A percentile compares a stretch with the other conserved stretches of the same genome.
Conservation (phyloP, 1,140 invertebrate genomes). For the Pogonomyrmex barbatus region DNA sequence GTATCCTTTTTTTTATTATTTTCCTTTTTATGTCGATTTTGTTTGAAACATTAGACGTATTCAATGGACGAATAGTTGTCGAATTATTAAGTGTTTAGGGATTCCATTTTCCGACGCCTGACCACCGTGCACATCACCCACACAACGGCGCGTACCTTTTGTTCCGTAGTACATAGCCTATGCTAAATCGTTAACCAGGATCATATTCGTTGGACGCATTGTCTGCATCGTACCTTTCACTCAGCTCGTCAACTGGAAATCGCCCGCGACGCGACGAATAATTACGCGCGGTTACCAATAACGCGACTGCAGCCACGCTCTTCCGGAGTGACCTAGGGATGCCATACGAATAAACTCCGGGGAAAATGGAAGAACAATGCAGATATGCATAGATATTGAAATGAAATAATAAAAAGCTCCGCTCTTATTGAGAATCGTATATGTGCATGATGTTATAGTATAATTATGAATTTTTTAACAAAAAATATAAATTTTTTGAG, state of each 20-base stretch:
- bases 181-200: conserved; percentile 80
- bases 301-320: conserved; percentile 23
- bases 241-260: conserved; percentile 78
- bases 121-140: background rate
- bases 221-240: conserved; percentile 74
- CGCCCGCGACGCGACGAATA: conserved; percentile 76
- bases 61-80: background rate
- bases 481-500: background rate
- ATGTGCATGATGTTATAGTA: background rate
- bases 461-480: background rate
- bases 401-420: background rate
- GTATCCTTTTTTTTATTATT: background rate
- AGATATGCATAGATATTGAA: background rate
- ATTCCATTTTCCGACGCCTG: conserved; percentile 65
- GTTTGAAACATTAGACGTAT: background rate
- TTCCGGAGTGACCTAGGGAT: background rate
- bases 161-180: conserved; percentile 63
- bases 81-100: conserved; percentile 71
- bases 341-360: background rate
- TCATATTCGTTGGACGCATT: conserved; percentile 78
- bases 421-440: background rate
- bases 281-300: conserved; percentile 71
- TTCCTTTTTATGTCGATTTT: background rate
- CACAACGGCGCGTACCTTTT: conserved; percentile 62
- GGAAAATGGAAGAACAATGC: background rate